A percentile compares a stretch with the other conserved stretches of the same genome.
phyloP scores from a whole-genome alignment of 2,888 invertebrate genomes.

The Acutogordius australiensis region DNA sequence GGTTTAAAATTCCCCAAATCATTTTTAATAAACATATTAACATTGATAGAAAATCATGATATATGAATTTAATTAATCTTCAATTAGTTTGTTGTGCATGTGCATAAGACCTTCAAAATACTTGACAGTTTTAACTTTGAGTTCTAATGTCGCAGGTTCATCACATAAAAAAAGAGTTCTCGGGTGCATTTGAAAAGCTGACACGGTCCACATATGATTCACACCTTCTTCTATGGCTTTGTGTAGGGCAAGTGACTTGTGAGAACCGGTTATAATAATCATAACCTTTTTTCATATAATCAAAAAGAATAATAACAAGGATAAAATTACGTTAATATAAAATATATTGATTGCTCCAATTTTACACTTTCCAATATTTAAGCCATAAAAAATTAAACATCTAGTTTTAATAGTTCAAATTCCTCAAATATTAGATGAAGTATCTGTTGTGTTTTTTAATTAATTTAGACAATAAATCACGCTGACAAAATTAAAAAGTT shows the following conservation, averaged over 20 bases:
- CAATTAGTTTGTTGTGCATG: constrained; percentile 18
- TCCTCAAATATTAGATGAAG: no score
- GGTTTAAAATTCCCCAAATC: no score
- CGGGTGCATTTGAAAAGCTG: constrained; percentile 82
- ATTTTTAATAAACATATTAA: no score
- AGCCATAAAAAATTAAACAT: no score
- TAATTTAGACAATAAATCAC: no score
- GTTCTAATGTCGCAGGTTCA: constrained; percentile 79
- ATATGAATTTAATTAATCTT: no score
- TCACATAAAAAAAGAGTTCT: constrained; percentile 74
- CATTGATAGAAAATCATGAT: no score
- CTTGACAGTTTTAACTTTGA: constrained; percentile 87
- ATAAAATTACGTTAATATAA: not conserved
- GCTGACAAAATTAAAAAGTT: no score
- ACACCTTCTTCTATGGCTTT: constrained; percentile 94
- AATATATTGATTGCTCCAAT: no score
- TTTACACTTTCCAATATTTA: no score
- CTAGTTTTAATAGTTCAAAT: no score
- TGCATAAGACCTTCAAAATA: constrained; percentile 47
- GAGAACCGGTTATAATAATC: constrained; percentile 80
- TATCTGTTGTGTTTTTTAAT: no score
- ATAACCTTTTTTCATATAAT: constrained; percentile 41
- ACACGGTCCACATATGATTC: constrained; percentile 99
- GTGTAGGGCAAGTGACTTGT: constrained; percentile 77
- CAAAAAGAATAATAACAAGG: constrained; percentile 16